phyloP scores from a whole-genome alignment of 2,888 invertebrate species.

The Lithosia quadra region DNA sequence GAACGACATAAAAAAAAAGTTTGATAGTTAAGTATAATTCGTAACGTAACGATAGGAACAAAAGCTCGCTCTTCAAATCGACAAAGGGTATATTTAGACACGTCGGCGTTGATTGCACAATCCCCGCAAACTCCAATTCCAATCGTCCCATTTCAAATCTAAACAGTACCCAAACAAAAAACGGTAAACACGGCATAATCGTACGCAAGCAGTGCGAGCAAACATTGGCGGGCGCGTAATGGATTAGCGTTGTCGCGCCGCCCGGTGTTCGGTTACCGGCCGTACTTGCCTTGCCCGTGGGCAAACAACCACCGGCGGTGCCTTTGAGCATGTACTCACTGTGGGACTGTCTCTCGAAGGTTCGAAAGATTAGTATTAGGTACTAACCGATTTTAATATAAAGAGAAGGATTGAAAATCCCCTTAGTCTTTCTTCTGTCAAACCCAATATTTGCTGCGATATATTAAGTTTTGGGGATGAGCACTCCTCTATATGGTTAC shows the following conservation, averaged over 20 bases:
- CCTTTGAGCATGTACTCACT: constrained; percentile 47
- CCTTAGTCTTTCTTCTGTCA: no score
- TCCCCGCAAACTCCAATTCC: constrained; percentile 22
- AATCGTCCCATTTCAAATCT: constrained; percentile 41
- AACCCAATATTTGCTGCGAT: no score
- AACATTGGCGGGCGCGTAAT: constrained; percentile 71
- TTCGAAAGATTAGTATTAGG: constrained; percentile 1
- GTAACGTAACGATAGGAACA: not conserved
- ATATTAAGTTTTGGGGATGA: no score
- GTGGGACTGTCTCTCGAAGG: constrained; percentile 5
- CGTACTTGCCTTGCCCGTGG: constrained; percentile 42
- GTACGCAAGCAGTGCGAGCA: constrained; percentile 63
- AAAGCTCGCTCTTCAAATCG: not conserved
- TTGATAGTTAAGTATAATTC: not conserved
- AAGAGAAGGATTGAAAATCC: not conserved
- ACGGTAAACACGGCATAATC: constrained; percentile 64
- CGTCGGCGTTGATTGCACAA: constrained; percentile 21
- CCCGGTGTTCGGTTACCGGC: constrained; percentile 66
- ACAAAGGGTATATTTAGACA: constrained; percentile 1
- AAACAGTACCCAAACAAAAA: constrained; percentile 50
- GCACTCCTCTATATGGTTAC: no score
- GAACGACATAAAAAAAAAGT: no score
- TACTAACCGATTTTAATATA: not conserved
- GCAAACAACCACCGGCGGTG: constrained; percentile 58
- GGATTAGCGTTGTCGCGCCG: constrained; percentile 74